Conservation (phyloP, 1,140 invertebrate species). For the Drosophila teissieri region DNA sequence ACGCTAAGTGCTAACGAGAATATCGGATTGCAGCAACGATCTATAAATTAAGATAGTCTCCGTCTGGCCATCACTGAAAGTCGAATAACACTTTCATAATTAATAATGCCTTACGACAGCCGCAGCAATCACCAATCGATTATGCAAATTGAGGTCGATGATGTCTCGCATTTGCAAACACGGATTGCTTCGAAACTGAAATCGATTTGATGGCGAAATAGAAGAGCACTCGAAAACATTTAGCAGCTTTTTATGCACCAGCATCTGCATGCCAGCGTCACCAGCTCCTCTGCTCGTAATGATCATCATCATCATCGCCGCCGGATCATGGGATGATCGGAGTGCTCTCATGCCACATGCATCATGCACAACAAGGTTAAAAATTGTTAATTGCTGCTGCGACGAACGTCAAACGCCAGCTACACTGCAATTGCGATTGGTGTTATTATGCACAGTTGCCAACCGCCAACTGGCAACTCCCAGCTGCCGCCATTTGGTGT, state of each 20-base stretch:
- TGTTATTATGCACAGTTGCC: conserved; percentile 38
- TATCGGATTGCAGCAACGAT: conserved; percentile 12
- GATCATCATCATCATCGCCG: conserved; percentile 15
- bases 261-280: conserved; percentile 12
- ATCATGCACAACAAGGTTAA: conserved; percentile 72
- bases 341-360: conserved; percentile 31
- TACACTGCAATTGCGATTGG: conserved; percentile 21
- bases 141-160: conserved; percentile 43
- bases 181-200: conserved; percentile 30
- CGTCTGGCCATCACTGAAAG: conserved; percentile 9
- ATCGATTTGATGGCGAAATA: conserved; percentile 60
- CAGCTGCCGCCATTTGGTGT: conserved; percentile 35
- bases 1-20: conserved; percentile 35
- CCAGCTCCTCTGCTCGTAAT: conserved; percentile 11
- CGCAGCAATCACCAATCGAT: conserved; percentile 31
- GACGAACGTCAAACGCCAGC: conserved; percentile 13
- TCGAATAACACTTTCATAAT: conserved; percentile 30
- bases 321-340: conserved; percentile 28
- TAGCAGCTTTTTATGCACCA: conserved; percentile 40
- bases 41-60: conserved; percentile 19
- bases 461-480: conserved; percentile 9
- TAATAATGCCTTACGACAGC: conserved; percentile 25
- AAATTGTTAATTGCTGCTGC: conserved; percentile 56
- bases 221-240: conserved; percentile 50
- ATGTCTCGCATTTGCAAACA: conserved; percentile 33